Percentiles rank a stretch among this genome's conserved stretches.
Evolutionary conservation across 2,113 vertebrate species (phyloP).

Genomic region (Tetrao urogallus): DNA sequence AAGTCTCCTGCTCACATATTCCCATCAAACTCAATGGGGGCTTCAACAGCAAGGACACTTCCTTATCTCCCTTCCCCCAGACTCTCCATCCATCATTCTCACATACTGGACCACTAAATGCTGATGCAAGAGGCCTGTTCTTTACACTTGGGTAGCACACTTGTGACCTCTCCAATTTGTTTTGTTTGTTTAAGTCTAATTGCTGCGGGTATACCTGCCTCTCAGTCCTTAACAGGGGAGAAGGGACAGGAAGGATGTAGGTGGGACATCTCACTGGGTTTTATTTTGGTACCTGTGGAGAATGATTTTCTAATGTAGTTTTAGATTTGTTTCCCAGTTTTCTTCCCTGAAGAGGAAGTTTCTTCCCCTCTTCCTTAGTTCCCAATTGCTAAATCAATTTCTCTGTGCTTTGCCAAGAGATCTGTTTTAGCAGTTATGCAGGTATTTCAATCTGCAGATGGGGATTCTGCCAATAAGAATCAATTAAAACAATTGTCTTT

Average conservation of each 20-base stretch:
- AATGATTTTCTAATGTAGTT: neutral
- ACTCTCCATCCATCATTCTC: conserved; percentile 57
- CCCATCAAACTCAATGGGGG: conserved; percentile 51
- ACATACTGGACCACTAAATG: conserved; percentile 41
- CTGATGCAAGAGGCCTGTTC: conserved; percentile 41
- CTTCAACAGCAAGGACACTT: conserved; percentile 54
- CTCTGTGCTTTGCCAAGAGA: conserved; percentile 34
- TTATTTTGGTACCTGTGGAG: conserved; percentile 31
- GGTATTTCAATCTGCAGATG: conserved; percentile 20
- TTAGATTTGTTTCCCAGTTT: conserved; percentile 56
- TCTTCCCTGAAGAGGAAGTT: conserved; percentile 43
- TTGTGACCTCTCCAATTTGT: conserved; percentile 51
- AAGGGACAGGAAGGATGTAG: conserved; percentile 27
- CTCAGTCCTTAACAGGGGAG: neutral
- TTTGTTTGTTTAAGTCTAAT: conserved; percentile 52
- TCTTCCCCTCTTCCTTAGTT: conserved; percentile 23
- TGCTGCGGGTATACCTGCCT: conserved; percentile 19
- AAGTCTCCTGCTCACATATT: conserved; percentile 52
- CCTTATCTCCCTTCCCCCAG: conserved; percentile 57
- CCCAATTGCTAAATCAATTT: conserved; percentile 50
- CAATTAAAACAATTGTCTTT: conserved; percentile 39
- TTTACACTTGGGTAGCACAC: conserved; percentile 44
- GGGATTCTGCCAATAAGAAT: conserved; percentile 34
- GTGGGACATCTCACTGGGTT: conserved; percentile 12
- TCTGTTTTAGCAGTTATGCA: conserved; percentile 56